Base-by-base conservation (phyloP, 2,888 invertebrate genomes). In the Plebejus argus region DNA sequence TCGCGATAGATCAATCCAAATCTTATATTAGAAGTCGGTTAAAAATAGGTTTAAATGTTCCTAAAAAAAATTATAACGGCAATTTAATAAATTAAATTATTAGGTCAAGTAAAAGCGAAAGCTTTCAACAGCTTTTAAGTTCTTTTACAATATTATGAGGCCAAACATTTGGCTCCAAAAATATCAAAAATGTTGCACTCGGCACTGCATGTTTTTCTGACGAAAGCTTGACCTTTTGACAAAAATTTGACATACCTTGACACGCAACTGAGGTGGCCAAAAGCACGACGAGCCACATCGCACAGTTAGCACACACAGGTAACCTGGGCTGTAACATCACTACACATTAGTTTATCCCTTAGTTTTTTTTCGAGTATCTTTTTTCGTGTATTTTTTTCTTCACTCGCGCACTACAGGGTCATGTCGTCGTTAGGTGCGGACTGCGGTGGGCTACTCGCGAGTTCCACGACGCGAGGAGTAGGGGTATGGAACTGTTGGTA, bases 241-340 rank as follows among this genome's bases (percentile, higher is more conserved):
- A 81, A 81, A 81, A 81, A 18, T 81, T 79, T 49, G 72, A 72
- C 74, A 90, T 85, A 93, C 93, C 93, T 93, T 93, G 93, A 93
- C 93, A 91, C 86, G 87, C 85, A 82, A 87, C 87, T 82, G 90
- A 81, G 81, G 87, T 82, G 84, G 86, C 83, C 80, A 88, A 82
- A 78, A 85, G 83, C 80, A 81, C 81, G 77, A 81, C 78, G 78
- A 80, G 78, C 81, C 79, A 79, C 78, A 78, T 75, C 72, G 78
- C 80, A 86, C 82, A 84, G 83, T 83, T 83, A 82, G 83, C 89
- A 91, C 90, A 87, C 84, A 85, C 86, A 84, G 84, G 84, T 87
- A 91, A 88, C 89, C 92, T 92, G 72, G 92, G 92, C 85, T 92
- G 92, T 77, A 92, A 90, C 93, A 92, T 93, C 85, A 87, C 87